Percentiles rank a stretch among this genome's conserved stretches.
Evolutionary conservation across 2,888 invertebrate genomes (phyloP).

Genomic region (Prosopocoilus inquinatus): DNA sequence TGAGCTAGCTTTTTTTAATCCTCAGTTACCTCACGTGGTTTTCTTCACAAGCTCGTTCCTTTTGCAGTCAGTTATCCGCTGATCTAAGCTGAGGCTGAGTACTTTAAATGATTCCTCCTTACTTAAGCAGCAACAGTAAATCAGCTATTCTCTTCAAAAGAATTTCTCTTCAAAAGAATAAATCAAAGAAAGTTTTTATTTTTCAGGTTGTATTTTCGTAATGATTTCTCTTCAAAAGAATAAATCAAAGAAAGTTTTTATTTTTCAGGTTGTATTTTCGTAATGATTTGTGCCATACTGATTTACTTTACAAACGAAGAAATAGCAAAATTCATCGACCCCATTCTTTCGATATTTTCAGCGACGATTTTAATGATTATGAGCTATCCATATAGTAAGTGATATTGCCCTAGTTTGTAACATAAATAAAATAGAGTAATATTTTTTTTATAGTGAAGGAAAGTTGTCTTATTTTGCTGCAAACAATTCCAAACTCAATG

Average conservation of each 20-base stretch:
- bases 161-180: too few relatives aligned
- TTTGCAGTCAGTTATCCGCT: too few relatives aligned
- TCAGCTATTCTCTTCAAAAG: too few relatives aligned
- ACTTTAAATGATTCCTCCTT: too few relatives aligned
- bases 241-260: too few relatives aligned
- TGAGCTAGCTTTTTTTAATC: too few relatives aligned
- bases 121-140: too few relatives aligned
- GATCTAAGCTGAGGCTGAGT: too few relatives aligned
- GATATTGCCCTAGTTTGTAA: background rate
- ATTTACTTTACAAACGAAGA: constrained; percentile 60
- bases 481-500: constrained; percentile 89
- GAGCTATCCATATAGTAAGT: constrained; percentile 80
- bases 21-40: too few relatives aligned
- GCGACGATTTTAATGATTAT: constrained; percentile 68
- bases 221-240: too few relatives aligned
- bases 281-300: constrained; percentile 64
- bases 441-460: constrained; percentile 70
- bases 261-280: constrained; percentile 67
- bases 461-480: constrained; percentile 82
- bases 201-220: constrained; percentile 65
- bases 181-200: background rate
- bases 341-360: constrained; percentile 72
- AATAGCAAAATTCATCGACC: constrained; percentile 72
- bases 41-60: too few relatives aligned
- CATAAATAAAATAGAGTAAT: background rate